A percentile compares a stretch with the other conserved stretches of the same genome.
Evolutionary conservation across 2,113 vertebrate species (phyloP).

Genomic region (Phylloscopus trochilus): DNA sequence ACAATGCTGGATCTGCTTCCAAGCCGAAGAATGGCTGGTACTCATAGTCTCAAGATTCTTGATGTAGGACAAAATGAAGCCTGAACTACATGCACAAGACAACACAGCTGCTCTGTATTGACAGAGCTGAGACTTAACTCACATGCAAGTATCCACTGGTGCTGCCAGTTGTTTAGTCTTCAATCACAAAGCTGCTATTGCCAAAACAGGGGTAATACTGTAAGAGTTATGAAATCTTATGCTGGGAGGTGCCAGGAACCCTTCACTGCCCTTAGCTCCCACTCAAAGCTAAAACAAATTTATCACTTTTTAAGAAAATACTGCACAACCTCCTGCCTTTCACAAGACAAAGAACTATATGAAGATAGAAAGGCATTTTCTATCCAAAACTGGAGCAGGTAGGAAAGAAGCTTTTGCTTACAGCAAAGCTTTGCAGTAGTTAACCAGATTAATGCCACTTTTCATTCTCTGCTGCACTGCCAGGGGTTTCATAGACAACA

Average conservation of each 20-base stretch:
- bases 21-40: not conserved
- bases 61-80: not conserved
- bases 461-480: accelerated
- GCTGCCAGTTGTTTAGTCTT: not conserved
- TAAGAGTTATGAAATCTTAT: not conserved
- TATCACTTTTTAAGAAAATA: not conserved
- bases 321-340: not conserved
- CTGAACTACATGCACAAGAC: not conserved
- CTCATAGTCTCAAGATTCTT: not conserved
- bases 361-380: not conserved
- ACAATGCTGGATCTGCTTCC: not conserved
- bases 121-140: not conserved
- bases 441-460: not conserved
- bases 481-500: not conserved
- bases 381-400: not conserved
- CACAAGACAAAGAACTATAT: not conserved
- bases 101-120: not conserved
- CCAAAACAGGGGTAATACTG: not conserved
- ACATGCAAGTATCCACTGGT: not conserved
- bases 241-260: not conserved
- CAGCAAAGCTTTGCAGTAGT: not conserved
- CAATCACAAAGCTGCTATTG: not conserved
- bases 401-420: not conserved
- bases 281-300: not conserved
- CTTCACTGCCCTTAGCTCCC: not conserved